Conservation (phyloP, 2,888 invertebrate species). For the Nymphalis c-album region DNA sequence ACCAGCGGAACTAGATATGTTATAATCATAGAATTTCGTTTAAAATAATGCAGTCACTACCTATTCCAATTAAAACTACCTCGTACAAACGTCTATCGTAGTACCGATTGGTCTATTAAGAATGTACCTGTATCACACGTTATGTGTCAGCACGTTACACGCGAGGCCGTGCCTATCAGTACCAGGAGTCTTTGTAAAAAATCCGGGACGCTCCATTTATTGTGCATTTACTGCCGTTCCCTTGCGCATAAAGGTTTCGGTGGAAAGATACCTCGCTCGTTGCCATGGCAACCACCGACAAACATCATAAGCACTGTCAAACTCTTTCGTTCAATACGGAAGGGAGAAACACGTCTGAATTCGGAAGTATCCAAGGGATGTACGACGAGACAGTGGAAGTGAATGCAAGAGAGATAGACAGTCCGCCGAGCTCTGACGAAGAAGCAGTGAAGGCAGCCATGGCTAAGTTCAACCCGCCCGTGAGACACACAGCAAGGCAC, state of each 20-base stretch:
- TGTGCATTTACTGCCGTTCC: constrained; percentile 25
- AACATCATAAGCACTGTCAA: constrained; percentile 64
- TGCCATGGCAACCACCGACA: constrained; percentile 72
- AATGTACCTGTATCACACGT: constrained; percentile 27
- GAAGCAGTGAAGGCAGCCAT: constrained; percentile 60
- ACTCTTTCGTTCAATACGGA: constrained; percentile 55
- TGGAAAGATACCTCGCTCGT: constrained; percentile 43
- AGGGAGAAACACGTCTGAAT: constrained; percentile 30
- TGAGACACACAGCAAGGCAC: constrained; percentile 67
- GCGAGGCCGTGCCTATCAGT: constrained; percentile 46
- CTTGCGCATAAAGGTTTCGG: constrained; percentile 19
- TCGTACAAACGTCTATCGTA: neutral
- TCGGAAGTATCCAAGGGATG: constrained; percentile 60
- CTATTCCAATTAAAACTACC: no score
- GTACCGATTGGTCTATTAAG: neutral
- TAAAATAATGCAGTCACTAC: no score
- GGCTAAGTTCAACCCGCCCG: constrained; percentile 75
- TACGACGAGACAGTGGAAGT: constrained; percentile 83
- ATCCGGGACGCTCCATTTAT: constrained; percentile 28
- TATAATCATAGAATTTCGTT: no score
- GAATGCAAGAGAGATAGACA: constrained; percentile 80
- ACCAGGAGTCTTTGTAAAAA: constrained; percentile 36
- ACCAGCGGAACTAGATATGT: no score
- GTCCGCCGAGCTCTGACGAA: constrained; percentile 67
- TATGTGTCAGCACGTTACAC: constrained; percentile 43